A percentile compares a stretch with the other conserved stretches of the same genome.
These are phyloP conservation scores for Cydia fagiglandana DNA, from an alignment of 1,140 invertebrate species.

Conservation along the genomic window DNA sequence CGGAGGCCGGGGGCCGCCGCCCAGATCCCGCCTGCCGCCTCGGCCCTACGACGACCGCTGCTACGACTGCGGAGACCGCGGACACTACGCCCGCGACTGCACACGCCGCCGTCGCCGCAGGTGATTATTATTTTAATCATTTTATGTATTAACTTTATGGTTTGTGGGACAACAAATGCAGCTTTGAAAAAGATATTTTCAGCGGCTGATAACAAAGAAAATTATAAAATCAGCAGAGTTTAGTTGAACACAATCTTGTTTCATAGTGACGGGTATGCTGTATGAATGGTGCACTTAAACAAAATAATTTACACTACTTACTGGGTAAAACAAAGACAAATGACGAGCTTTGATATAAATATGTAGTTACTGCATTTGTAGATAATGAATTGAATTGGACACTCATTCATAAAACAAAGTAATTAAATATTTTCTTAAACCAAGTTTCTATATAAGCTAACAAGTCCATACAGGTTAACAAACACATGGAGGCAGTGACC, in stretches of 20 bases:
- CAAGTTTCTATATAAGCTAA: neutral
- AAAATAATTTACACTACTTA: neutral
- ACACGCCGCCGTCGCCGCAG: slow-evolving; percentile 83
- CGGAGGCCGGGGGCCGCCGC: slow-evolving; percentile 80
- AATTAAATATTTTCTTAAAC: neutral
- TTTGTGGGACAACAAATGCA: neutral
- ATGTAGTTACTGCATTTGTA: too few relatives aligned
- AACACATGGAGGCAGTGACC: too few relatives aligned
- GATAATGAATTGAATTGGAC: neutral
- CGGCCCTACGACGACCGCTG: slow-evolving; percentile 89
- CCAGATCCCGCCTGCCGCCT: slow-evolving; percentile 84
- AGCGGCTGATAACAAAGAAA: neutral
- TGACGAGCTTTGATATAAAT: too few relatives aligned
- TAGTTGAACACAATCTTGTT: neutral
- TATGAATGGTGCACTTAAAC: neutral
- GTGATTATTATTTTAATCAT: slow-evolving; percentile 47
- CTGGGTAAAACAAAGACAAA: too few relatives aligned
- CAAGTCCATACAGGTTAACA: neutral
- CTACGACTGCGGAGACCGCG: slow-evolving; percentile 94
- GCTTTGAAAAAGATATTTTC: neutral
- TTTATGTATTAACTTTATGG: neutral
- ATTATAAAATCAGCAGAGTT: neutral
- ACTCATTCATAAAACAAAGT: neutral
- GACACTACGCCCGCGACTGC: slow-evolving; percentile 95
- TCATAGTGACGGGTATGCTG: neutral